Evolutionary conservation across 2,113 vertebrate genomes (phyloP).

Genomic region (Grus americana): DNA sequence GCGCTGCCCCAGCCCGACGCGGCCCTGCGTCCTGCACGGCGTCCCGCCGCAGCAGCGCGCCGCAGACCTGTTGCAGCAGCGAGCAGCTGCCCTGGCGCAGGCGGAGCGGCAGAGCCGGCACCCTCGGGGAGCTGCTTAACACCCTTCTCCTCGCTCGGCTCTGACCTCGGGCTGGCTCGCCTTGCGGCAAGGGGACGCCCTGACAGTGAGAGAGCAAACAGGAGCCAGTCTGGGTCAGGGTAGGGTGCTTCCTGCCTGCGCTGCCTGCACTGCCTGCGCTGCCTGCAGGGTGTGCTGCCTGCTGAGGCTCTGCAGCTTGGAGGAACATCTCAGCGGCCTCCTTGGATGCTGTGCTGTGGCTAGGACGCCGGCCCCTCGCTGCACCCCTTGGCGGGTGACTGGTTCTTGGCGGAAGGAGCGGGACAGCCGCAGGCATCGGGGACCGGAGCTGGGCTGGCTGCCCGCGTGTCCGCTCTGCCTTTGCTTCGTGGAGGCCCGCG

Average conservation of each 20-base stretch:
- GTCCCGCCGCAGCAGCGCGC: accelerated
- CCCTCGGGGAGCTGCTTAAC: background rate
- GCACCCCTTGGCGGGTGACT: accelerated
- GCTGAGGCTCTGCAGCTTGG: background rate
- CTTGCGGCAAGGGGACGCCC: background rate
- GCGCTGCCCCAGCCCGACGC: background rate
- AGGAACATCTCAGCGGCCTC: background rate
- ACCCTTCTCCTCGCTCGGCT: background rate
- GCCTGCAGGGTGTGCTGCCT: background rate
- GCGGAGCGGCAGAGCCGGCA: too few relatives aligned
- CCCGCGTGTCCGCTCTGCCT: background rate
- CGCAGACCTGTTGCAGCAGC: background rate
- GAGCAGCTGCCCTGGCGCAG: background rate
- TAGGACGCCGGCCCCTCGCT: background rate
- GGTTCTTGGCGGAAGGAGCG: background rate
- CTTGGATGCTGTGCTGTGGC: background rate
- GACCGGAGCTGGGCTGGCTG: background rate
- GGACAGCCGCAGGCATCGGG: background rate
- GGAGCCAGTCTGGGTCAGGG: background rate
- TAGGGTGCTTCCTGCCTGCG: background rate
- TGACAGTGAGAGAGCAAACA: background rate
- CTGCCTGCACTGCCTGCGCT: background rate
- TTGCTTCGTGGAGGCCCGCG: accelerated
- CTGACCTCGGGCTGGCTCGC: background rate
- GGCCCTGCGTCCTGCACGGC: background rate